phyloP scores from a whole-genome alignment of 2,797 vertebrate genomes.

The Halcyon chelicuti region DNA sequence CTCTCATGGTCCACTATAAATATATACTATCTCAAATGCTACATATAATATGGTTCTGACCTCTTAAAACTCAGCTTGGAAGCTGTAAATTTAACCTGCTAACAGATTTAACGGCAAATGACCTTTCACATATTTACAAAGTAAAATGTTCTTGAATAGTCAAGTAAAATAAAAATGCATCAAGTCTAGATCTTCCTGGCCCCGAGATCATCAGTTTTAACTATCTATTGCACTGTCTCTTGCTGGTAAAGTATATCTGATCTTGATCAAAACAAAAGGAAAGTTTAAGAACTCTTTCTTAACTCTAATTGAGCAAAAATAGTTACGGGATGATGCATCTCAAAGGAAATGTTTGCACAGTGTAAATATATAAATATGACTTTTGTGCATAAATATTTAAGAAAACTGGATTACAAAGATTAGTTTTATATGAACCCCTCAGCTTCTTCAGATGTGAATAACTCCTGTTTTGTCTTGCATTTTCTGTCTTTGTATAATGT shows the following conservation, averaged over 20 bases:
- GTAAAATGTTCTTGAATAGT: background rate
- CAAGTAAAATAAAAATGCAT: background rate
- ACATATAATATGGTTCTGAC: background rate
- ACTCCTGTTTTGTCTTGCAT: conserved; percentile 32
- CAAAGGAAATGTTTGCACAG: conserved; percentile 40
- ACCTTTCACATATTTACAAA: background rate
- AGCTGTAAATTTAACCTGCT: background rate
- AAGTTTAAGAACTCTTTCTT: background rate
- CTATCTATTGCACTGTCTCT: background rate
- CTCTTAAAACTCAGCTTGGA: background rate
- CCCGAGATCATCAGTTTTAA: background rate
- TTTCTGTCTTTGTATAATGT: conserved; percentile 62
- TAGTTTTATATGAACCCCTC: conserved; percentile 71
- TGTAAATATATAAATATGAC: conserved; percentile 69
- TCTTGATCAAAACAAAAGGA: background rate
- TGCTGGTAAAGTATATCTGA: background rate
- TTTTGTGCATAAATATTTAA: conserved; percentile 79
- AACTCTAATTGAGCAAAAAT: background rate
- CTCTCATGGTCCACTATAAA: background rate
- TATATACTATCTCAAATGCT: background rate
- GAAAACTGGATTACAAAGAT: conserved; percentile 71
- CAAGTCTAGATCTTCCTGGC: background rate
- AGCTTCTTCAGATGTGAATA: conserved; percentile 61
- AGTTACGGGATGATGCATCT: background rate
- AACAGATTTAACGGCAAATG: background rate